Conservation (phyloP, 1,140 invertebrate species). For the Patella vulgata region DNA sequence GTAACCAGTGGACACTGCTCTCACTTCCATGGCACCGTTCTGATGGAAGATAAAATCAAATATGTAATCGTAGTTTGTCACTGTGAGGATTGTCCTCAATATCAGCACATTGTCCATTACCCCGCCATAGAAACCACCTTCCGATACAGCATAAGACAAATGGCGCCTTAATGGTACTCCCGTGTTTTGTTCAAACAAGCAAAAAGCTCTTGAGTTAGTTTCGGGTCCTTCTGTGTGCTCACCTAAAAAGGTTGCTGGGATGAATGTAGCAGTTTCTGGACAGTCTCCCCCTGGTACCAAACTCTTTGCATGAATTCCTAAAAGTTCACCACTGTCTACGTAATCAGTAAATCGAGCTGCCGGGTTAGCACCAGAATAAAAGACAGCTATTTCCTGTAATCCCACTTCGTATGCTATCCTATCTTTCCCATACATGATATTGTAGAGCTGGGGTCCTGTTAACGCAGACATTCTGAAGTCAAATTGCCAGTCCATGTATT, state of each 20-base stretch:
- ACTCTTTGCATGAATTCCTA: constrained; percentile 26
- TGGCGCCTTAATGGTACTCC: constrained; percentile 49
- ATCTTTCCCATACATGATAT: constrained; percentile 43
- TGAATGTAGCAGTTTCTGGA: constrained; percentile 42
- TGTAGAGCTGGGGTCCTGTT: constrained; percentile 44
- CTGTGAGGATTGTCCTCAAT: constrained; percentile 43
- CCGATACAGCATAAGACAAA: constrained; percentile 24
- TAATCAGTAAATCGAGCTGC: constrained; percentile 31
- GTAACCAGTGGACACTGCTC: constrained; percentile 46
- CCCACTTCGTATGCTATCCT: constrained; percentile 50
- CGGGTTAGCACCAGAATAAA: constrained; percentile 47
- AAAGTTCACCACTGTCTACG: constrained; percentile 35
- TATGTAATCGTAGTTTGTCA: constrained; percentile 59
- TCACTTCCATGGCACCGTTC: constrained; percentile 49
- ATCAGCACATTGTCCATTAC: constrained; percentile 47
- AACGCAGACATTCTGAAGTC: constrained; percentile 46
- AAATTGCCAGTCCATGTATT: constrained; percentile 56
- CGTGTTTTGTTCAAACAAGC: constrained; percentile 57
- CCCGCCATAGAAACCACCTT: constrained; percentile 43
- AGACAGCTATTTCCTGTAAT: constrained; percentile 48
- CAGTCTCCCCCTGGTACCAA: constrained; percentile 46
- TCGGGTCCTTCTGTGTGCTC: constrained; percentile 26
- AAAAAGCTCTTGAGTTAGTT: constrained; percentile 33
- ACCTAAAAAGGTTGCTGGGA: constrained; percentile 29
- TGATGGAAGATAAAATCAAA: constrained; percentile 57